Conservation (phyloP, 2,888 invertebrate species). For the Dicyrtoma fusca region DNA sequence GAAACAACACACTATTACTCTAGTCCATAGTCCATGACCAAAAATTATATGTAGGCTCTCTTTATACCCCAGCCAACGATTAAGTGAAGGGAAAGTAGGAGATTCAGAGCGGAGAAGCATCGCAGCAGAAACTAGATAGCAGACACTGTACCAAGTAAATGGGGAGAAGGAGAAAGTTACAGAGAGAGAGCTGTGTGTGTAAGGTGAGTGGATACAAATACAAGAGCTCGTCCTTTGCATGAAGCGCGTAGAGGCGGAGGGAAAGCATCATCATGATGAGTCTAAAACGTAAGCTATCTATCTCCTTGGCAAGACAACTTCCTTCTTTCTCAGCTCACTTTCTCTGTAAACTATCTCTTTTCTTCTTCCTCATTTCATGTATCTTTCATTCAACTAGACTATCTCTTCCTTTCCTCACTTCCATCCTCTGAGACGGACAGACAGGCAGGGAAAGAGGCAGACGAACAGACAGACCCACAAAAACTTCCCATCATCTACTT, state of each 20-base stretch:
- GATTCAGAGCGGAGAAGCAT: neutral
- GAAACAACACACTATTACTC: constrained; percentile 17
- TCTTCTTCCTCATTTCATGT: neutral
- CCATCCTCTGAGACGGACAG: neutral
- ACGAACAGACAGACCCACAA: neutral
- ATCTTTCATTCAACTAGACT: constrained; percentile 3
- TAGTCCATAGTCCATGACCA: too few species aligned
- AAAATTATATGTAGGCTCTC: too few species aligned
- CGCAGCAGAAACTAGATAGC: too few species aligned
- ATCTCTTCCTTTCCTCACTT: constrained; percentile 7
- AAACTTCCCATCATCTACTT: too few species aligned
- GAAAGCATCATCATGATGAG: neutral
- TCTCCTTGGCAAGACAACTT: neutral
- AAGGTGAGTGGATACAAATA: neutral
- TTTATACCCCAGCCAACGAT: too few species aligned
- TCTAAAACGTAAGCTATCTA: neutral
- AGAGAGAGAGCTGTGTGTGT: too few species aligned
- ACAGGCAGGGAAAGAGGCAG: neutral
- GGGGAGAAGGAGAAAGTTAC: neutral
- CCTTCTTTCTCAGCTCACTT: neutral
- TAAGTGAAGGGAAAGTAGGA: too few species aligned
- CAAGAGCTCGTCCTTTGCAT: neutral
- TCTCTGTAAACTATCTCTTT: neutral
- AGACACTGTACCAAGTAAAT: too few species aligned
- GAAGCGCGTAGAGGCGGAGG: neutral